Percentiles rank a stretch among this genome's conserved stretches.
Evolutionary conservation across 2,113 vertebrate species (phyloP).

Genomic region (Sceloporus tristichus): DNA sequence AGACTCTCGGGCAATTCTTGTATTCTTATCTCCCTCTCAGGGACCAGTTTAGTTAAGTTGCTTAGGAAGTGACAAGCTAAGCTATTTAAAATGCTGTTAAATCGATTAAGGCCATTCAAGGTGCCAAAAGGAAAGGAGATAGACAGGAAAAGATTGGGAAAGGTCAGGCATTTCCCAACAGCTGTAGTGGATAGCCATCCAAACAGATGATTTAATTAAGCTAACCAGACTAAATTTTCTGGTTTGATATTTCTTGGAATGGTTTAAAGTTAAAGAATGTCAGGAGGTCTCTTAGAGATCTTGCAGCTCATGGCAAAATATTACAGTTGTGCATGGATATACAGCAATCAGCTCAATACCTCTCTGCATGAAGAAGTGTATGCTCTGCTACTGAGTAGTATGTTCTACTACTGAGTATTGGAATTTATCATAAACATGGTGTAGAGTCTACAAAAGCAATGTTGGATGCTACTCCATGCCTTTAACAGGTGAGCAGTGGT

Average conservation of each 20-base stretch:
- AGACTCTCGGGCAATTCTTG: background rate
- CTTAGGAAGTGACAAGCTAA: constrained; percentile 1
- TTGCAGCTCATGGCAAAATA: background rate
- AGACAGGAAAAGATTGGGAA: background rate
- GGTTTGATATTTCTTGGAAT: background rate
- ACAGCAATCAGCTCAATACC: background rate
- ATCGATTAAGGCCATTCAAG: background rate
- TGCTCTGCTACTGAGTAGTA: background rate
- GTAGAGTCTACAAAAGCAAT: too few species aligned
- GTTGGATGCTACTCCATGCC: background rate
- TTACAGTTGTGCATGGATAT: background rate
- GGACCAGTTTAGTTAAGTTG: background rate
- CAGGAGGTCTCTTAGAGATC: background rate
- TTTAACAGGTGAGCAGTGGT: background rate
- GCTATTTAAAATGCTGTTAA: constrained; percentile 30
- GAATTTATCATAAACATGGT: background rate
- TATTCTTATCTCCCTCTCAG: background rate
- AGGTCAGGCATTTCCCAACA: background rate
- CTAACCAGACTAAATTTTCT: background rate
- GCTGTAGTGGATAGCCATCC: background rate
- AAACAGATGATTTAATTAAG: background rate
- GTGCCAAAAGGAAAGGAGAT: constrained; percentile 5
- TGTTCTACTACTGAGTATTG: too few species aligned
- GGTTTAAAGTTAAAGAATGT: background rate
- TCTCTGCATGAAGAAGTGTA: background rate